Conservation (phyloP, 1,140 invertebrate genomes). For the Drosophila yakuba region DNA sequence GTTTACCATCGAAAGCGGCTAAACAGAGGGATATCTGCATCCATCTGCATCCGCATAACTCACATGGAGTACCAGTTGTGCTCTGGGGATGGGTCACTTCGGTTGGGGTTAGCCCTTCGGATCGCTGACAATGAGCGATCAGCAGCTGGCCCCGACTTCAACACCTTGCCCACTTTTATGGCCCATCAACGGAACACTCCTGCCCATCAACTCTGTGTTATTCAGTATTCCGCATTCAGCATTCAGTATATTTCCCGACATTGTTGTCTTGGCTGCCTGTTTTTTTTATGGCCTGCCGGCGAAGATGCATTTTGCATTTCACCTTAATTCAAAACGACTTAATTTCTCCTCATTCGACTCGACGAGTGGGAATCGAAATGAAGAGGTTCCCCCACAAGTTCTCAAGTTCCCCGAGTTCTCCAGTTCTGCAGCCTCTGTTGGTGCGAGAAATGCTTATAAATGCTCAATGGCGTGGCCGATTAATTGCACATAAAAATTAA, state of each 20-base stretch:
- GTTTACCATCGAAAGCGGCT: constrained; percentile 50
- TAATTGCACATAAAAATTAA: constrained; percentile 83
- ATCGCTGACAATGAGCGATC: constrained; percentile 59
- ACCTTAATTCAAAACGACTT: constrained; percentile 80
- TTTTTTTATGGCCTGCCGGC: constrained; percentile 40
- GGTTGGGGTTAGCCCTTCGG: not conserved
- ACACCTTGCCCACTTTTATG: constrained; percentile 78
- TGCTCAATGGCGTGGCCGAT: constrained; percentile 80
- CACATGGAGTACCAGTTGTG: not conserved
- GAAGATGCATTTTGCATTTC: constrained; percentile 70
- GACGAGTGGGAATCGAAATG: constrained; percentile 10
- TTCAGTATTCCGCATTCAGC: too few species aligned
- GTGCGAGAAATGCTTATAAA: constrained; percentile 78
- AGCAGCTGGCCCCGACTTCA: constrained; percentile 50
- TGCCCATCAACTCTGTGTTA: not conserved
- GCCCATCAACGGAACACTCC: constrained; percentile 30
- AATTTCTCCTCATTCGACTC: constrained; percentile 60
- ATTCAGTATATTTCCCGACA: constrained; percentile 24
- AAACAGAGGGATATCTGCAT: constrained; percentile 55
- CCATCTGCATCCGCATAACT: constrained; percentile 17
- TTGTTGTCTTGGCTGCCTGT: constrained; percentile 57
- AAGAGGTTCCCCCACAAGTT: not conserved
- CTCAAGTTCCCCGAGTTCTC: not conserved
- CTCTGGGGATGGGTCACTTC: not conserved
- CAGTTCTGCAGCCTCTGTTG: not conserved